Conservation (phyloP, 1,140 invertebrate species). For the Saxidomus purpurata region DNA sequence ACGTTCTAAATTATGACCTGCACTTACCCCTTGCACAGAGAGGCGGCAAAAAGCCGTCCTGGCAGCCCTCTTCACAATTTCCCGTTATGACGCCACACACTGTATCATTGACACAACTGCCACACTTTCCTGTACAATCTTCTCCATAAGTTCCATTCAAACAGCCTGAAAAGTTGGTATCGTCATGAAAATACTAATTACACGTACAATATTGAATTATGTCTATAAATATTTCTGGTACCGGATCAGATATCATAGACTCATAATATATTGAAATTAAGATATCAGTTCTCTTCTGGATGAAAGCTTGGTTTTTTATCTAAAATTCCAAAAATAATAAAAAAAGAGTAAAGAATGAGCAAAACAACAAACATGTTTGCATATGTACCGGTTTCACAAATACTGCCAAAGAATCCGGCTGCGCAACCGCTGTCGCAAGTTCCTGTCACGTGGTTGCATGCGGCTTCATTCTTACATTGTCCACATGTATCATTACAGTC, state of each 20-base stretch:
- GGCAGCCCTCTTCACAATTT: conserved; percentile 33
- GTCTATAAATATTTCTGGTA: too few species aligned
- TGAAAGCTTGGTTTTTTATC: too few species aligned
- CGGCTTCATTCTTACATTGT: conserved; percentile 53
- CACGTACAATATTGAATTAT: too few species aligned
- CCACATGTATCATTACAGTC: conserved; percentile 51
- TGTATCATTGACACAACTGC: conserved; percentile 48
- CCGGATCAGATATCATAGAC: too few species aligned
- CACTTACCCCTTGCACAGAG: conserved; percentile 14
- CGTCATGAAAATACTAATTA: too few species aligned
- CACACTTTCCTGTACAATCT: conserved; percentile 39
- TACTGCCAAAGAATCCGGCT: conserved; percentile 55
- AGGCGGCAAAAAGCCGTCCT: conserved; percentile 16
- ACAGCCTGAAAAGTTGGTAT: conserved; percentile 22
- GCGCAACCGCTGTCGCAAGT: conserved; percentile 58
- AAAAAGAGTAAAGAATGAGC: too few species aligned
- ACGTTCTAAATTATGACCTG: too few species aligned
- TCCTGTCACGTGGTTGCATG: conserved; percentile 67
- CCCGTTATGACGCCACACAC: conserved; percentile 41
- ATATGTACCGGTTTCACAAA: conserved; percentile 49
- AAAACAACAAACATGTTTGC: too few species aligned
- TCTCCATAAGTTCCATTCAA: conserved; percentile 40
- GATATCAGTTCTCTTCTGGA: too few species aligned
- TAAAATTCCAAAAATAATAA: not conserved
- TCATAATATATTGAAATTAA: too few species aligned